Conservation (phyloP, 2,113 vertebrate genomes). For the Carettochelys insculpta region DNA sequence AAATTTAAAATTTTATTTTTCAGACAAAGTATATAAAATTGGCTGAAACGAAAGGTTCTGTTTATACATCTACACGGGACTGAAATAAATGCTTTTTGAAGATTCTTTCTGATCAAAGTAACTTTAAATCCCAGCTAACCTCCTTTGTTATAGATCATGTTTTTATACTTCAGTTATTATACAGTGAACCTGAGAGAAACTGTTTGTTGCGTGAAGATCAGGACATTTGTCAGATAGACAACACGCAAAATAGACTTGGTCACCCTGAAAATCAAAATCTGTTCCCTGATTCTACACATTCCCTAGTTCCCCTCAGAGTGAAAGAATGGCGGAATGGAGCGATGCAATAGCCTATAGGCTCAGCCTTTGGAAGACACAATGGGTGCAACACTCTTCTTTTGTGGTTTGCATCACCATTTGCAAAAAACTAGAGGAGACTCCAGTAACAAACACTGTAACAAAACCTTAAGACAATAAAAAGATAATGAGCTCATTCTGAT, state of each 20-base stretch:
- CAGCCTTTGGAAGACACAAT: not conserved
- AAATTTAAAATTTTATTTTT: too few species aligned
- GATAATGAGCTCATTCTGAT: slow-evolving; percentile 41
- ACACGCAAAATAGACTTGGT: not conserved
- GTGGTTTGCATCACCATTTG: slow-evolving; percentile 34
- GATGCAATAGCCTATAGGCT: not conserved
- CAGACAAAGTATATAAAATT: slow-evolving; percentile 6
- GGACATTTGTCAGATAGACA: not conserved
- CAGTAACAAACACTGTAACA: slow-evolving; percentile 18
- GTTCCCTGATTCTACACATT: not conserved
- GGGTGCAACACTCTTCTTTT: not conserved
- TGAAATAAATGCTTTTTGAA: slow-evolving; percentile 38
- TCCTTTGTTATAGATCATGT: not conserved
- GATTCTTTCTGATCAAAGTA: not conserved
- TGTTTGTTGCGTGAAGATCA: not conserved
- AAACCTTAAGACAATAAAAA: slow-evolving; percentile 17
- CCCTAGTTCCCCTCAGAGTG: slow-evolving; percentile 9
- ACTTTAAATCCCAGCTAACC: slow-evolving; percentile 7
- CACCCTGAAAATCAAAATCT: slow-evolving; percentile 13
- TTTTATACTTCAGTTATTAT: not conserved
- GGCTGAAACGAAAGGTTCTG: not conserved
- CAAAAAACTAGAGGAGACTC: slow-evolving; percentile 31
- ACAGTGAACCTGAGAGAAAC: not conserved
- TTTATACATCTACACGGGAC: not conserved
- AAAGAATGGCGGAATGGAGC: not conserved